Percentiles rank a stretch among this genome's conserved stretches.
phyloP scores from a whole-genome alignment of 2,888 invertebrate species.

The Falcaria lacertinaria region DNA sequence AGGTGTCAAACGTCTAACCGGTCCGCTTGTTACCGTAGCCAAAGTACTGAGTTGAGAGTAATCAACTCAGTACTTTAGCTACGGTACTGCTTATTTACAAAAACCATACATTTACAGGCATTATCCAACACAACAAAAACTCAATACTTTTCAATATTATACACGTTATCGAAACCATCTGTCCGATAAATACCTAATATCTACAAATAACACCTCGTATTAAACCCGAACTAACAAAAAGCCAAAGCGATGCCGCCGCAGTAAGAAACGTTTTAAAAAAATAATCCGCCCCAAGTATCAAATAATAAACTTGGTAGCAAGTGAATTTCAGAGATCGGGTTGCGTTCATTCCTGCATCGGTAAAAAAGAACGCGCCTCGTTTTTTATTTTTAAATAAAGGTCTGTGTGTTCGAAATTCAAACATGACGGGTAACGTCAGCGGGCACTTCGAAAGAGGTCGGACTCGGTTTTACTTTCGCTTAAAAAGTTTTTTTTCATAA shows the following conservation, averaged over 20 bases:
- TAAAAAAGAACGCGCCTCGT: conserved; percentile 49
- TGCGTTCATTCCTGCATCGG: conserved; percentile 46
- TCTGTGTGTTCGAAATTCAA: conserved; percentile 65
- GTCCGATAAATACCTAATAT: conserved; percentile 38
- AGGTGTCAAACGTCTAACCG: no score
- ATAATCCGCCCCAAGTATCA: conserved; percentile 70
- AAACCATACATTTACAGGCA: not conserved
- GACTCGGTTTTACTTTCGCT: conserved; percentile 52
- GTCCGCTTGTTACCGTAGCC: no score
- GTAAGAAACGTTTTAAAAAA: conserved; percentile 52
- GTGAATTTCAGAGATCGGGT: conserved; percentile 76
- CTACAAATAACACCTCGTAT: conserved; percentile 56
- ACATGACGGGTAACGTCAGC: conserved; percentile 68
- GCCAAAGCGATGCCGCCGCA: conserved; percentile 63
- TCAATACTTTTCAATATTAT: conserved; percentile 5
- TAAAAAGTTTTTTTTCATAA: conserved; percentile 7
- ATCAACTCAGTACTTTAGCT: not conserved
- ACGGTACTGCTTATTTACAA: not conserved
- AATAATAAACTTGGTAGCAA: conserved; percentile 80
- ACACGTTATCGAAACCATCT: conserved; percentile 24
- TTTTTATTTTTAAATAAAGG: conserved; percentile 47
- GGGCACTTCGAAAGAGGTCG: conserved; percentile 52
- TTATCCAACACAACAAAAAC: conserved; percentile 6
- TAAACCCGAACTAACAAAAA: conserved; percentile 51
- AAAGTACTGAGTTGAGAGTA: no score